phyloP scores from a whole-genome alignment of 2,888 invertebrate species.

The Andrena hattorfiana region DNA sequence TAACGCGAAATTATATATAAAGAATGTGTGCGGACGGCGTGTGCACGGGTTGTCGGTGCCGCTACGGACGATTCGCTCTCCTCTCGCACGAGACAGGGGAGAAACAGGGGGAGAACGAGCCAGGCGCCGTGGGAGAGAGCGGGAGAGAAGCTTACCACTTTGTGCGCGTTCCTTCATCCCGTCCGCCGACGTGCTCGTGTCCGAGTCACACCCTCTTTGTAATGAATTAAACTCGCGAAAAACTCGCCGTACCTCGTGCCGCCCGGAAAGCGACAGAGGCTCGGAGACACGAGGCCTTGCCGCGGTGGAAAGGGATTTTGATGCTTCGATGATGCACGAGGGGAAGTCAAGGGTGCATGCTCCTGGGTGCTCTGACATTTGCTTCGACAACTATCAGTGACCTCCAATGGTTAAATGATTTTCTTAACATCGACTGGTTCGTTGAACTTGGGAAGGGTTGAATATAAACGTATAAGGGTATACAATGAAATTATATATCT shows the following conservation, averaged over 20 bases:
- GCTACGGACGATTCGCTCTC: conserved; percentile 71
- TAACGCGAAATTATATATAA: conserved; percentile 86
- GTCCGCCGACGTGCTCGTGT: conserved; percentile 27
- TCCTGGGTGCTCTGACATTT: no score
- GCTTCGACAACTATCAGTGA: no score
- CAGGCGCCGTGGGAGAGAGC: conserved; percentile 11
- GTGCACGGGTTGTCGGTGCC: conserved; percentile 72
- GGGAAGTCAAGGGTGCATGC: not conserved
- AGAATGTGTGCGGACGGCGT: conserved; percentile 79
- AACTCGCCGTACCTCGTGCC: conserved; percentile 46
- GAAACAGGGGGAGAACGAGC: not conserved
- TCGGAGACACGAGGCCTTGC: conserved; percentile 29
- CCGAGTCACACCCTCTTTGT: conserved; percentile 70
- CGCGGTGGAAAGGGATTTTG: conserved; percentile 36
- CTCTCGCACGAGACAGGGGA: conserved; percentile 15
- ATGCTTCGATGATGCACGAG: conserved; percentile 23
- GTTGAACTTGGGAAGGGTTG: no score
- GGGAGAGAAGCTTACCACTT: conserved; percentile 36
- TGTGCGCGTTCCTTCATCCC: conserved; percentile 47
- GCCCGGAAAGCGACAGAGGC: conserved; percentile 47
- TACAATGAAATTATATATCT: conserved; percentile 28
- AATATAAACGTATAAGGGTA: conserved; percentile 15
- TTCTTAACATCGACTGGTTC: no score
- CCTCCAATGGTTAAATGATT: no score
- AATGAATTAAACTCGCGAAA: conserved; percentile 69